Conservation (phyloP, 1,140 invertebrate species). For the Caenorhabditis latens region DNA sequence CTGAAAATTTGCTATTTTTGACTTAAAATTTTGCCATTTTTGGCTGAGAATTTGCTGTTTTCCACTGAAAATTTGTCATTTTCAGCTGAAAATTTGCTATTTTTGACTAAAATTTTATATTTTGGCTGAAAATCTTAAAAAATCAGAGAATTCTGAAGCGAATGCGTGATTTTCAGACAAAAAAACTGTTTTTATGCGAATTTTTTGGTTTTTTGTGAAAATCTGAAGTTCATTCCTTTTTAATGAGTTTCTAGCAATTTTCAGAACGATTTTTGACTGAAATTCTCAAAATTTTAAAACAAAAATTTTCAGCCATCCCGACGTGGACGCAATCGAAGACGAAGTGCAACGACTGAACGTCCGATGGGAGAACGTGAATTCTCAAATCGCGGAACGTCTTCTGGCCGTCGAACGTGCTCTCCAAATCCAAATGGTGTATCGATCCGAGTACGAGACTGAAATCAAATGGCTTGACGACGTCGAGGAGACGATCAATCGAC, state of each 20-base stretch:
- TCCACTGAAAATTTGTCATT: too few relatives aligned
- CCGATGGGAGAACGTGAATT: conserved; percentile 91
- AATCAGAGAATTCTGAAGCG: too few relatives aligned
- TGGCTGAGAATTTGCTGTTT: too few relatives aligned
- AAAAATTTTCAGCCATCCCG: conserved; percentile 81
- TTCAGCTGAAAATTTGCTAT: too few relatives aligned
- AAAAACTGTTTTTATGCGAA: too few relatives aligned
- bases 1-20: too few relatives aligned
- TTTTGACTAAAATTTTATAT: too few relatives aligned
- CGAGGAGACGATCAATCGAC: conserved; percentile 81
- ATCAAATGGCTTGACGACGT: conserved; percentile 81
- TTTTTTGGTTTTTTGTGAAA: too few relatives aligned
- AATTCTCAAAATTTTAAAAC: neutral
- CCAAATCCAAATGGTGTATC: conserved; percentile 77
- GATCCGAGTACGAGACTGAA: conserved; percentile 76
- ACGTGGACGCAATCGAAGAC: conserved; percentile 92
- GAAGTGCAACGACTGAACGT: conserved; percentile 89
- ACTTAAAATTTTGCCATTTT: too few relatives aligned
- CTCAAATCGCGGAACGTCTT: conserved; percentile 87
- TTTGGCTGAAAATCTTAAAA: too few relatives aligned
- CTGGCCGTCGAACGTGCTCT: conserved; percentile 74
- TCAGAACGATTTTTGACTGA: neutral
- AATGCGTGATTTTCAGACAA: too few relatives aligned
- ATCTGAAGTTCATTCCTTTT: too few relatives aligned
- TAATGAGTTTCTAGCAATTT: neutral